Evolutionary conservation across 2,113 vertebrate genomes (phyloP).

Genomic region (Marmota monax): DNA sequence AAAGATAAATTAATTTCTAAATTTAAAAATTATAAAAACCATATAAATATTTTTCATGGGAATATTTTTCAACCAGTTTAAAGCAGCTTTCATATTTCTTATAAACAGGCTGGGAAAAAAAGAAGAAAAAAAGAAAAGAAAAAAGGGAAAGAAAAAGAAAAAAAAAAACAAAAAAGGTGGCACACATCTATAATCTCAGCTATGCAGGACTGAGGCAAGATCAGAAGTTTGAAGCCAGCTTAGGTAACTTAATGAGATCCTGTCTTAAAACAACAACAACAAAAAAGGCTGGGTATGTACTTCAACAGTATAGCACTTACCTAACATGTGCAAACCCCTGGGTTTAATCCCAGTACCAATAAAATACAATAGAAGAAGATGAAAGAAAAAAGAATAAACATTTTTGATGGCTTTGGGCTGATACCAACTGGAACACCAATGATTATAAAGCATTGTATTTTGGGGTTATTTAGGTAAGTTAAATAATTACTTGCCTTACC

Average conservation of each 20-base stretch:
- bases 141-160: too few relatives aligned
- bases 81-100: slow-evolving; percentile 54
- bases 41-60: slow-evolving; percentile 40
- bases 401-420: slow-evolving; percentile 45
- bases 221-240: too few relatives aligned
- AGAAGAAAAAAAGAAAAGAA: too few relatives aligned
- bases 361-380: neutral
- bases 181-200: too few relatives aligned
- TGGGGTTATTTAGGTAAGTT: neutral
- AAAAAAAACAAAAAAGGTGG: too few relatives aligned
- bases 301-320: neutral
- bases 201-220: too few relatives aligned
- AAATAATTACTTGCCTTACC: neutral
- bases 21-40: slow-evolving; percentile 59
- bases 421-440: slow-evolving; percentile 40
- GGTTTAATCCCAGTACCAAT: neutral
- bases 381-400: neutral
- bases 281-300: too few relatives aligned
- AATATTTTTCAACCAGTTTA: slow-evolving; percentile 49
- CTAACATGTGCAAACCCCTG: neutral
- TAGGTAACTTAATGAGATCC: too few relatives aligned
- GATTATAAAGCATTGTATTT: slow-evolving; percentile 45
- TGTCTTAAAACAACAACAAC: too few relatives aligned
- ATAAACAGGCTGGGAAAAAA: neutral
- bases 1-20: slow-evolving; percentile 47